These are phyloP conservation scores for Actinemys pallida DNA, from an alignment of 2,113 vertebrate species.

Conservation along the genomic window DNA sequence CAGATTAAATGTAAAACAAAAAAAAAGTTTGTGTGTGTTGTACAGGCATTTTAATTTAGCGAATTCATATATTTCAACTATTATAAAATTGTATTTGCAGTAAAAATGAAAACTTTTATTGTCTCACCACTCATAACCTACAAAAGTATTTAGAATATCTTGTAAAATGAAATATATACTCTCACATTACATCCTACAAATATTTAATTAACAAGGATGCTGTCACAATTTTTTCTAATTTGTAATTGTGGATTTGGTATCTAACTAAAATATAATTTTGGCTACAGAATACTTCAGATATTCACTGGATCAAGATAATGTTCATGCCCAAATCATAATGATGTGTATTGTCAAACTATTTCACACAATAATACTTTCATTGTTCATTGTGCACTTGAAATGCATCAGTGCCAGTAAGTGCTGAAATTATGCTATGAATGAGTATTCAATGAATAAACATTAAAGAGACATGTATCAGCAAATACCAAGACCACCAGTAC, in stretches of 20 bases:
- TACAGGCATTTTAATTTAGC: not conserved
- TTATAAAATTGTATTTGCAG: not conserved
- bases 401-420: conserved; percentile 6
- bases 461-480: conserved; percentile 11
- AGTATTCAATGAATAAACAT: conserved; percentile 31
- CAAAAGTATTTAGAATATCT: not conserved
- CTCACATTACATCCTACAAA: not conserved
- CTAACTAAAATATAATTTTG: conserved; percentile 12
- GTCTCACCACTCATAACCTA: not conserved
- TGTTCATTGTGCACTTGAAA: conserved; percentile 46
- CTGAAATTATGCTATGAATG: conserved; percentile 38
- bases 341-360: conserved; percentile 12
- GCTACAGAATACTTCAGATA: not conserved
- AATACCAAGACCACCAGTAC: conserved; percentile 40
- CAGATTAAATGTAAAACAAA: not conserved
- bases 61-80: not conserved
- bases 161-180: not conserved
- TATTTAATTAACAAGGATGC: not conserved
- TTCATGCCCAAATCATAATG: conserved; percentile 22
- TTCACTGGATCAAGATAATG: conserved; percentile 31
- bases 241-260: not conserved
- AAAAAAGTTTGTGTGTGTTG: not conserved
- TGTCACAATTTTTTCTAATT: not conserved
- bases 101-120: not conserved
- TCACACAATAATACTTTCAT: not conserved